Base-by-base conservation (phyloP, 2,797 vertebrate genomes). In the Anas georgica region DNA sequence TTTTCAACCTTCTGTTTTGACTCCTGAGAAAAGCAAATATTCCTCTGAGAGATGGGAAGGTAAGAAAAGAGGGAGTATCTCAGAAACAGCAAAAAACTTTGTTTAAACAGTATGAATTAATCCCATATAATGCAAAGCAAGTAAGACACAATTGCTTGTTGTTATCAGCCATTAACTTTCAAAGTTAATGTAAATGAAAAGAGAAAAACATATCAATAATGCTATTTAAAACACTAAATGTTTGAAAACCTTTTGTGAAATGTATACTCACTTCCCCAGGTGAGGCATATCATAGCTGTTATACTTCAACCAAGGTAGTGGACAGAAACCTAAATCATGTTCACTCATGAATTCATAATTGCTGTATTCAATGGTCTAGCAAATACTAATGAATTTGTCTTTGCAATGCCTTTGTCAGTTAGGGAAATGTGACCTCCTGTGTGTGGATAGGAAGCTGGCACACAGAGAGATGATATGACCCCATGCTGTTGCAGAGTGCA, bases 1-100 rank as follows among this genome's bases (percentile, higher is more conserved):
- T 90, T 91, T 86, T 86, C 74, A 33, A 88, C 16, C 11, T 83
- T 89, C 45, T 78, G 28, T 87, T 95, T 92, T 94, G 60, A 69
- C 9, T 90, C 62, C 33, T 92, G 77, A 84, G 31, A 85, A 93
- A 94, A 84, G 8, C 21, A 93, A 66, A 60, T 76, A 86, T 63
- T 95, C 14, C 33, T 74, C n/a, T 81, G 37, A 90, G 56, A 58
- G 6, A 22, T 1, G 3, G 2, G 16, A 85, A 77, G 10, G 10
- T 15, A 39, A 22, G 35, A 80, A 43, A 54, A 70, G 20, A 88
- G 10, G 12, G 9, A 81, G 12, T 7, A 35, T 50, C 11, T 88
- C 67, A 77, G 63, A 93, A 86, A 62, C 15, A 52, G 8, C 43
- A 3, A 43, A 86, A 93, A 93, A 81, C 56, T 89, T 85, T 63